Conservation (phyloP, 2,113 vertebrate genomes). For the Chlamydotis undulata region DNA sequence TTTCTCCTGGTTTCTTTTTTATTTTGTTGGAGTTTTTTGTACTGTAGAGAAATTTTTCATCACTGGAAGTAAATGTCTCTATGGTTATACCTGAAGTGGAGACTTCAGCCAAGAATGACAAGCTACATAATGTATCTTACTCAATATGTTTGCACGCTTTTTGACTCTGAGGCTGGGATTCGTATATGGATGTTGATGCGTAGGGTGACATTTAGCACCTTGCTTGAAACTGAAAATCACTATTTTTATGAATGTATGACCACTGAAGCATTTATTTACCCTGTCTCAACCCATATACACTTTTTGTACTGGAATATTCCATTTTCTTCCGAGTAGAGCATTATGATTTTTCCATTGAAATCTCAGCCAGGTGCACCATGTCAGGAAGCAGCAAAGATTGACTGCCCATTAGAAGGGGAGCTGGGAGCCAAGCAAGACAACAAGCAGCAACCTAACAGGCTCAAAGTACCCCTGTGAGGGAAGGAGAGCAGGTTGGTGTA, state of each 20-base stretch:
- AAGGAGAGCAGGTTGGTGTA: fast-evolving
- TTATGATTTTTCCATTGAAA: not conserved
- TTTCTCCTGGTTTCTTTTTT: not conserved
- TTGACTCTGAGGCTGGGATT: not conserved
- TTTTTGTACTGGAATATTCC: not conserved
- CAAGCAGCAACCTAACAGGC: not conserved
- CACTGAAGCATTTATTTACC: not conserved
- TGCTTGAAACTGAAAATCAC: not conserved
- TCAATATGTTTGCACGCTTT: not conserved
- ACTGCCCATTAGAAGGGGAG: not conserved
- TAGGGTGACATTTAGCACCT: not conserved
- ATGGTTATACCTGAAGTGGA: not conserved
- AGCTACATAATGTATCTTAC: not conserved
- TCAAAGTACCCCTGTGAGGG: fast-evolving
- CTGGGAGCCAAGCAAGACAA: fast-evolving
- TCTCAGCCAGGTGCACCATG: not conserved
- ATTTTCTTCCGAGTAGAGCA: not conserved
- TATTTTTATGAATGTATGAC: not conserved
- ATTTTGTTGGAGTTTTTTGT: not conserved
- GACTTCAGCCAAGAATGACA: not conserved
- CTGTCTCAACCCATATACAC: not conserved
- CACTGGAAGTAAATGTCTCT: not conserved
- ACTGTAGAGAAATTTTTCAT: not conserved
- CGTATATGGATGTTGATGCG: not conserved
- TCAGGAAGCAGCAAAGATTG: not conserved